Evolutionary conservation across 2,888 invertebrate species (phyloP).

Genomic region (Zootermopsis nevadensis): DNA sequence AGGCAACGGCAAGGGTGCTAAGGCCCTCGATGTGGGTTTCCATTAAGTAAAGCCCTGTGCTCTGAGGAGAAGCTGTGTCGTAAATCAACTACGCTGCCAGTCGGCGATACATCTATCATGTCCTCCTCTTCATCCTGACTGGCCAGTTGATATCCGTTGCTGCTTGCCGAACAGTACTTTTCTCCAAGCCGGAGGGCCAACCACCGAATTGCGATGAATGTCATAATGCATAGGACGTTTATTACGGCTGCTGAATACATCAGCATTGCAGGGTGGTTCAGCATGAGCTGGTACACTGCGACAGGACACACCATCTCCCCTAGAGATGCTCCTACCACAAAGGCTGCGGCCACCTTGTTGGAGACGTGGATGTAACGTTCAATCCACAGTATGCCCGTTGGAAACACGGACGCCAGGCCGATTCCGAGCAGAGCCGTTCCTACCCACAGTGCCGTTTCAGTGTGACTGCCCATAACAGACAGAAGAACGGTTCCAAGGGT

Average conservation of each 20-base stretch:
- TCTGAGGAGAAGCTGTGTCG: conserved; percentile 43
- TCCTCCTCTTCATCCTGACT: conserved; percentile 56
- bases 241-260: conserved; percentile 60
- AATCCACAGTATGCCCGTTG: conserved; percentile 63
- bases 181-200: conserved; percentile 58
- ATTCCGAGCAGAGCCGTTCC: conserved; percentile 61
- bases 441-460: conserved; percentile 59
- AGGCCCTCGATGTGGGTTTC: conserved; percentile 45
- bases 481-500: conserved; percentile 59
- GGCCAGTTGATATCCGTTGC: conserved; percentile 55
- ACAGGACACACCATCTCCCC: conserved; percentile 63
- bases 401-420: conserved; percentile 64
- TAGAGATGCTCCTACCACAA: conserved; percentile 62
- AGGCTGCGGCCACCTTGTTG: conserved; percentile 63
- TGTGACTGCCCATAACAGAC: conserved; percentile 56
- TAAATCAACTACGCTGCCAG: conserved; percentile 31
- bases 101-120: conserved; percentile 52
- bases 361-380: conserved; percentile 62
- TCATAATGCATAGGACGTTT: conserved; percentile 56
- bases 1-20: conserved; percentile 10
- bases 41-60: conserved; percentile 48
- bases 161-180: conserved; percentile 53
- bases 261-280: conserved; percentile 59
- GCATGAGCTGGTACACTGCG: conserved; percentile 60
- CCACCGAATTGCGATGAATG: conserved; percentile 59